Percentiles rank a stretch among this genome's conserved stretches.
Evolutionary conservation across 2,113 vertebrate species (phyloP).

Genomic region (Microcebus murinus): DNA sequence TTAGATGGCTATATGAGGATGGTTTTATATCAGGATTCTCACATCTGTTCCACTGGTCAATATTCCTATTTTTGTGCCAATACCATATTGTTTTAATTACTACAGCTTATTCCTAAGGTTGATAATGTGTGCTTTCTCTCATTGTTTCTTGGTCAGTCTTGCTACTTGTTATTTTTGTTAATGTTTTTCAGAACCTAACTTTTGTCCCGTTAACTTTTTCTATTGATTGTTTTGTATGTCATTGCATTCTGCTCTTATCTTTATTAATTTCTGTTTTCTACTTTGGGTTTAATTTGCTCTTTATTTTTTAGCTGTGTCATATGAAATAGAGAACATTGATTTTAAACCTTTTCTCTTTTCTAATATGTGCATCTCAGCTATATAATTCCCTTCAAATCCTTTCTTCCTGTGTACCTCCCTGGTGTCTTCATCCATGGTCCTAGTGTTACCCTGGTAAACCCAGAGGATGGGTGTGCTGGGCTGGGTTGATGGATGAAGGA

Average conservation of each 20-base stretch:
- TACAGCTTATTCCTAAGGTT: background rate
- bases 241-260: background rate
- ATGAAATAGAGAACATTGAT: background rate
- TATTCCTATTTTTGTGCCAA: too few species aligned
- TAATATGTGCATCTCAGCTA: background rate
- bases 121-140: background rate
- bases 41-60: too few species aligned
- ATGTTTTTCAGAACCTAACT: background rate
- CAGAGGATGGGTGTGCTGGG: background rate
- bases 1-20: too few species aligned
- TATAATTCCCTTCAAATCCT: background rate
- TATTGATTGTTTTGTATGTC: background rate
- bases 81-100: too few species aligned
- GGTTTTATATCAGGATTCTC: too few species aligned
- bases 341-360: background rate
- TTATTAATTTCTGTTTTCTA: background rate
- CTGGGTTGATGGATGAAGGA: background rate
- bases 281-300: background rate
- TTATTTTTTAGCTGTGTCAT: conserved; percentile 1
- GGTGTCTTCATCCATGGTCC: background rate
- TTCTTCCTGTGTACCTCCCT: background rate
- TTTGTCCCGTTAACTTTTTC: background rate
- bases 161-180: background rate
- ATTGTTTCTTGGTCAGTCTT: conserved; percentile 24
- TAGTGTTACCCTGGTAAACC: background rate